Conservation (phyloP, 2,113 vertebrate species). For the Conger conger region DNA sequence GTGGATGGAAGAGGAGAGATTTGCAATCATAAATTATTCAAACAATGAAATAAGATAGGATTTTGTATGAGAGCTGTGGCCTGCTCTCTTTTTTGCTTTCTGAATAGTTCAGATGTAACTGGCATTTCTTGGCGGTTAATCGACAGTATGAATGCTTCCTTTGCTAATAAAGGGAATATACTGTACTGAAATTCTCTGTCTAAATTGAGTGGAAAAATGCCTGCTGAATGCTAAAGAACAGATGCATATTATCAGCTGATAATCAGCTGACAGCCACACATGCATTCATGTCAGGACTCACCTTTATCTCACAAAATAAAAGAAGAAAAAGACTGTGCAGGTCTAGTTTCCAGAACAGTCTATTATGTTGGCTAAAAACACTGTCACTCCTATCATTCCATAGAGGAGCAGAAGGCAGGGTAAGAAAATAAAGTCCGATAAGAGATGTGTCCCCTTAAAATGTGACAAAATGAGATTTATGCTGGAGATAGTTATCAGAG, state of each 20-base stretch:
- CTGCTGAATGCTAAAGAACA: neutral
- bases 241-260: neutral
- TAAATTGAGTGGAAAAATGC: neutral
- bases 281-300: neutral
- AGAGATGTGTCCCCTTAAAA: conserved; percentile 1
- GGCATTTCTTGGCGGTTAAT: neutral
- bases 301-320: neutral
- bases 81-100: neutral
- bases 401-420: neutral
- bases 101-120: neutral
- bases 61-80: neutral
- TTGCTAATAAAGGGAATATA: neutral
- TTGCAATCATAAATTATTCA: neutral
- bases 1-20: neutral
- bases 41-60: neutral
- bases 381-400: neutral
- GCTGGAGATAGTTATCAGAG: neutral
- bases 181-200: neutral
- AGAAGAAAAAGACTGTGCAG: neutral
- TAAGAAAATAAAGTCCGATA: neutral
- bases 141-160: neutral
- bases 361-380: neutral
- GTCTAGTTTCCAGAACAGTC: neutral
- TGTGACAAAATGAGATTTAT: neutral
- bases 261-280: conserved; percentile 1